A percentile compares a stretch with the other conserved stretches of the same genome.
Conservation (phyloP, 2,113 vertebrate genomes). For the Ageneiosus marmoratus region DNA sequence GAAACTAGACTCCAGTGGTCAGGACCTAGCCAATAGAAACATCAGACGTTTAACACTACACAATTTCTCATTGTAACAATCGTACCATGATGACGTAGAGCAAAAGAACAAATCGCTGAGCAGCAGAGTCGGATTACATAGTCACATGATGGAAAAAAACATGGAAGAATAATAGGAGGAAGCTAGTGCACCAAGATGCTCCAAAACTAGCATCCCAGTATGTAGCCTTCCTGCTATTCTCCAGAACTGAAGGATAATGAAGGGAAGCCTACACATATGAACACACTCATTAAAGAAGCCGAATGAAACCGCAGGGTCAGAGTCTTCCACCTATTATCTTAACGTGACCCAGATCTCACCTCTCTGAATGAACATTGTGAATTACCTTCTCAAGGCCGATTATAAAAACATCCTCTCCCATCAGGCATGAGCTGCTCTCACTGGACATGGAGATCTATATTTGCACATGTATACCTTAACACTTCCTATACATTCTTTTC, state of each 20-base stretch:
- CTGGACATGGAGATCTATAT: conserved; percentile 24
- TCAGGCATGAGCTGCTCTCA: conserved; percentile 25
- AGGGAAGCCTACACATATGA: conserved; percentile 30
- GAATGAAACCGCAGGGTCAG: conserved; percentile 17
- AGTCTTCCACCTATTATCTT: conserved; percentile 52
- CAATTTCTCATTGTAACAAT: conserved; percentile 30
- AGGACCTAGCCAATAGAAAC: not conserved
- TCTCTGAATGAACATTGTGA: conserved; percentile 31
- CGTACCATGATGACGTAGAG: conserved; percentile 6
- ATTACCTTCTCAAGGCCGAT: conserved; percentile 9
- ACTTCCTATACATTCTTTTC: conserved; percentile 33
- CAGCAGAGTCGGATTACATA: conserved; percentile 19
- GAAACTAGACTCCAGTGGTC: conserved; percentile 28
- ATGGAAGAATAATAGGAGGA: conserved; percentile 40
- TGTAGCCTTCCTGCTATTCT: conserved; percentile 50
- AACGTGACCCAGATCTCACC: conserved; percentile 14
- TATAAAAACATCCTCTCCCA: conserved; percentile 41
- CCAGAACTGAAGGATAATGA: conserved; percentile 29
- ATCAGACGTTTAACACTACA: conserved; percentile 18
- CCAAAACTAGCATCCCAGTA: conserved; percentile 47
- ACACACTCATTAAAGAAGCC: conserved; percentile 26
- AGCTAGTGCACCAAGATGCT: conserved; percentile 23
- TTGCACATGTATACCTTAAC: conserved; percentile 20
- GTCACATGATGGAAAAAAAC: conserved; percentile 33
- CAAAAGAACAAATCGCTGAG: conserved; percentile 1